Evolutionary conservation across 2,113 vertebrate species (phyloP).

Genomic region (Hydrochoerus hydrochaeris): DNA sequence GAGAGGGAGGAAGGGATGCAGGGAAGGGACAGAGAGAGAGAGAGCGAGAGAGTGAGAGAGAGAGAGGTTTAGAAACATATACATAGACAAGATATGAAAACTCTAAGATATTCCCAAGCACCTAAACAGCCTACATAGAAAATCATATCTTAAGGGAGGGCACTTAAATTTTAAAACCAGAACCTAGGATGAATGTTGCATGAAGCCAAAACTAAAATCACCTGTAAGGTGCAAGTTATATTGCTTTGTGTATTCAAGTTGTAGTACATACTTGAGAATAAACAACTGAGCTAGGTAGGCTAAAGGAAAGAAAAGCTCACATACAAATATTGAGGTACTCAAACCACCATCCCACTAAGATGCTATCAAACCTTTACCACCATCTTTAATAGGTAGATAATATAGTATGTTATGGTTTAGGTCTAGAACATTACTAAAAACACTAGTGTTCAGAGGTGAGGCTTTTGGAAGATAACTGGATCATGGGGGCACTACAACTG

Average conservation of each 20-base stretch:
- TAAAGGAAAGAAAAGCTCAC: neutral
- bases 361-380: neutral
- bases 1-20: too few species aligned
- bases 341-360: neutral
- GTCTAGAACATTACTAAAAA: neutral
- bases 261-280: constrained; percentile 42
- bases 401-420: neutral
- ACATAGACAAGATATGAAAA: neutral
- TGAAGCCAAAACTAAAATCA: constrained; percentile 36
- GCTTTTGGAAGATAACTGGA: neutral
- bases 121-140: neutral
- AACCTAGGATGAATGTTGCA: neutral
- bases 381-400: neutral
- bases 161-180: constrained; percentile 17
- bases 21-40: too few species aligned
- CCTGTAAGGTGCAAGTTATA: neutral
- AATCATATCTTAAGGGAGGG: neutral
- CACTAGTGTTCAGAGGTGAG: neutral
- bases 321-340: neutral
- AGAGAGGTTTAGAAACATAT: neutral
- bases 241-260: constrained; percentile 54
- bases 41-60: neutral
- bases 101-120: neutral
- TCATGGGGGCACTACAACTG: neutral
- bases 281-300: neutral